Conservation (phyloP, 2,888 invertebrate genomes). For the Drosophila tripunctata region DNA sequence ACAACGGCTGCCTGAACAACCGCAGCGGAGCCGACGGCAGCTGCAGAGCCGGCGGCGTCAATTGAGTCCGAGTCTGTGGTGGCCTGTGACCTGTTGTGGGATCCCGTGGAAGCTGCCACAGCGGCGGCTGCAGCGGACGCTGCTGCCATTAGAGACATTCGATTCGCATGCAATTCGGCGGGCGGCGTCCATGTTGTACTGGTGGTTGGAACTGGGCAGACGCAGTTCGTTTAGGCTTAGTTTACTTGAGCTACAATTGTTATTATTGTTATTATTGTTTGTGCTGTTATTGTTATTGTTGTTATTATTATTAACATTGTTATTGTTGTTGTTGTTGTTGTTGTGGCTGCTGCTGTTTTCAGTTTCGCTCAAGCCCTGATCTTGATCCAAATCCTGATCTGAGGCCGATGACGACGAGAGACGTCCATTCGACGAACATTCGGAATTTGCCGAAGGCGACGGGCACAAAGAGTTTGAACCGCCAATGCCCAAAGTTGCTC, state of each 20-base stretch:
- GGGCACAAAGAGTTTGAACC: constrained; percentile 89
- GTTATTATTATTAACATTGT: constrained; percentile 85
- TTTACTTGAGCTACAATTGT: constrained; percentile 87
- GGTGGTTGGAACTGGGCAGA: constrained; percentile 86
- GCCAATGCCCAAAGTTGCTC: constrained; percentile 47
- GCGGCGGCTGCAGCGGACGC: constrained; percentile 79
- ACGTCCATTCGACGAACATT: constrained; percentile 93
- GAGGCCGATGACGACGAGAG: constrained; percentile 92
- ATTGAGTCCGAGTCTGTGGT: constrained; percentile 70
- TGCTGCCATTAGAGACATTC: constrained; percentile 90
- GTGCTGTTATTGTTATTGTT: constrained; percentile 78
- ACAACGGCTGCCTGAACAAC: constrained; percentile 90
- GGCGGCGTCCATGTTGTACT: constrained; percentile 86
- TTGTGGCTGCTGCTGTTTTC: constrained; percentile 85
- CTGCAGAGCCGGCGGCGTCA: constrained; percentile 84
- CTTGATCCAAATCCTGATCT: constrained; percentile 87
- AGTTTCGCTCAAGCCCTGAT: constrained; percentile 86
- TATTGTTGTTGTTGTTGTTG: constrained; percentile 85
- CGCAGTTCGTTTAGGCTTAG: constrained; percentile 84
- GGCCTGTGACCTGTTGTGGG: constrained; percentile 24
- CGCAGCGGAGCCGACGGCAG: constrained; percentile 83
- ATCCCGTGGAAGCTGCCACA: constrained; percentile 67
- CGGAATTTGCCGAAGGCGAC: constrained; percentile 93
- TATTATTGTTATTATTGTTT: constrained; percentile 86
- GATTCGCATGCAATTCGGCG: constrained; percentile 85